Conservation (phyloP, 2,113 vertebrate genomes). For the Trinectes maculatus region DNA sequence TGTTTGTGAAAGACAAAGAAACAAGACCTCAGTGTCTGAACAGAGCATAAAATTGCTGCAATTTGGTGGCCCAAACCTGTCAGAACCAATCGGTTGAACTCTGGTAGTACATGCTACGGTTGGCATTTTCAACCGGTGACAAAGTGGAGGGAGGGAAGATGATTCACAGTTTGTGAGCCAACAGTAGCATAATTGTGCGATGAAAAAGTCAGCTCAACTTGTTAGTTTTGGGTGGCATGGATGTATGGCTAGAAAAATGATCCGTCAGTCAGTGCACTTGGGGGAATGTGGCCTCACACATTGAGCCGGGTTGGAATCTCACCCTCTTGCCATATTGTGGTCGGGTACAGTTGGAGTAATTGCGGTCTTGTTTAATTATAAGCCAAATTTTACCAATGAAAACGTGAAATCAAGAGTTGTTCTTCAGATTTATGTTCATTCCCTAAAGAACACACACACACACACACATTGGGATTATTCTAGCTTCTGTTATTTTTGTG, state of each 20-base stretch:
- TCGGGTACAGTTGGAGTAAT: slow-evolving; percentile 9
- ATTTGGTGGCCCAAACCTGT: slow-evolving; percentile 60
- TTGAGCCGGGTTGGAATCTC: slow-evolving; percentile 24
- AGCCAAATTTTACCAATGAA: neutral
- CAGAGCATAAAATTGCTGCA: slow-evolving; percentile 44
- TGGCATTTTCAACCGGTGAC: slow-evolving; percentile 13
- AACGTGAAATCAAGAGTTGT: neutral
- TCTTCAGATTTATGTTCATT: slow-evolving; percentile 19
- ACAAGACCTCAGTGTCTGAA: slow-evolving; percentile 55
- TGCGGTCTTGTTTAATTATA: neutral
- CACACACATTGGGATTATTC: slow-evolving; percentile 10
- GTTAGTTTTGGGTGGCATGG: slow-evolving; percentile 25
- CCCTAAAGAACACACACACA: slow-evolving; percentile 15
- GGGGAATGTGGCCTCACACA: neutral
- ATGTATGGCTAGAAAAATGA: slow-evolving; percentile 34
- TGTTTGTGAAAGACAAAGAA: slow-evolving; percentile 65
- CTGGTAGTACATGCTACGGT: slow-evolving; percentile 20
- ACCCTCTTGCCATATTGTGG: slow-evolving; percentile 15
- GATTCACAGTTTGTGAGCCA: slow-evolving; percentile 23
- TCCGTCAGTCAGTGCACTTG: neutral
- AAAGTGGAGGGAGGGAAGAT: slow-evolving; percentile 15
- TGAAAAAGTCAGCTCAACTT: slow-evolving; percentile 22
- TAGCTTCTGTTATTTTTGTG: slow-evolving; percentile 60
- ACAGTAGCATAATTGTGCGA: slow-evolving; percentile 48
- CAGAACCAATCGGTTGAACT: slow-evolving; percentile 62